Evolutionary conservation across 2,888 invertebrate genomes (phyloP), one percentile per base, ranked within the genome.

Genomic region (Acronicta alni): DNA sequence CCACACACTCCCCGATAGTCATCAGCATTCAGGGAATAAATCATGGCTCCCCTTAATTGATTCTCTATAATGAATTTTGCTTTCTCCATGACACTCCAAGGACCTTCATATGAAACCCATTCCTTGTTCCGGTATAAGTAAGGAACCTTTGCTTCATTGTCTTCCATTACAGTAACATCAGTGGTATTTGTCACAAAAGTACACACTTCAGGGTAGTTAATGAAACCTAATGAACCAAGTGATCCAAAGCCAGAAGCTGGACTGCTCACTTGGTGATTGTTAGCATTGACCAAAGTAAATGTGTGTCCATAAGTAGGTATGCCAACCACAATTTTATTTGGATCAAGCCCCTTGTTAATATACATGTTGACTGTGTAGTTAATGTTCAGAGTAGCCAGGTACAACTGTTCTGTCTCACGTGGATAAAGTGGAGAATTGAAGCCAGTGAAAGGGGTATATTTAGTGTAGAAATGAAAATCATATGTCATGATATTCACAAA

Each of bases 401-500:
- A 96, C 1, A 96, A 95, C 38, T 92, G 91, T 74, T 98, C 97
- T 1, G 90, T 89, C 9, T 89, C 78, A 7, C 95, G 92, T 0
- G 95, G 90, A 84, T 95, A 97, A 3, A 99, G 89, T 0, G 98
- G 98, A 0, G 98, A 95, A 89, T 99, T 98, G 14, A 98, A 92
- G 0, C 97, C 97, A 16, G 98, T 98, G 73, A 98, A 96, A 0
- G 98, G 98, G 1, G 97, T 96, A 64, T 95, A 95, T 84, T 95
- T 95, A 5, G 96, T 95, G 81, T 95, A 98, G 81, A 96, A 97
- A 87, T 98, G 98, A 82, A 96, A 98, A 86, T 99, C 98, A 83
- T 99, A 99, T 0, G 97, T 95, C 98, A 98, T 98, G n/a, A 99
- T 83, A 86, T 98, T 98, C 0, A 98, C 95, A 91, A 96, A 98